Evolutionary conservation across 2,888 invertebrate species (phyloP), one percentile per base, ranked within the genome.

Genomic region (Theristus sp.): DNA sequence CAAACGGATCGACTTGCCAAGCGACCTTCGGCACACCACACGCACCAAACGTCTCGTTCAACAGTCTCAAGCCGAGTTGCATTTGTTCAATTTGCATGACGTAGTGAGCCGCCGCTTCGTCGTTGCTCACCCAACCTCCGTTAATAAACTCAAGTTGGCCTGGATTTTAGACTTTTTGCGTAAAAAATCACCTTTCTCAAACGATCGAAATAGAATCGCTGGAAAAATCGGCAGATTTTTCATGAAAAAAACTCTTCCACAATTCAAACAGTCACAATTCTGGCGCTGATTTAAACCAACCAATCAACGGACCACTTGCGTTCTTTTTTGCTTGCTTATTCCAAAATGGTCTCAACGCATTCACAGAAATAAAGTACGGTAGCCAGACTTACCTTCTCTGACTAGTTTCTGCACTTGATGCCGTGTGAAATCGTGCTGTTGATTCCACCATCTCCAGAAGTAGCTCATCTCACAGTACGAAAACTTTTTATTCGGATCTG

Each of bases 1-100:
- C 80, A 66, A 80, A 80, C 30, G 80, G 80, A 66, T 80, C 80
- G 56, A 80, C 78, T 68, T 80, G 80, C 80, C 80, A 80, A 10
- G 76, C 80, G 1, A 77, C 71, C 57, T 71, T 71, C 0, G 79
- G 78, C 56, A 74, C 66, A 10, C 74, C 80, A 66, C 80, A 80
- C 26, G 67, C 67, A 6, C 73, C 73, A 64, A 73, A 75, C 1
- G 68, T 63, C 27, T 67, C 65, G 1, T 62, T 62, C 58, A 69
- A 60, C 17, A 58, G 62, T 20, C 71, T 66, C 58, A 78, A 71
- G 3, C 80, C 80, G 1, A 77, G 66, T 1, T 78, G 76, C 71
- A 79, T 78, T 66, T 80, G 80, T 66, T 81, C 80, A 59, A 80
- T 79, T 60, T 80, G 78, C 62, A 76, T 77, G 60, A 74, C 73